Conservation (phyloP, 2,797 vertebrate species). For the Spondyliosoma cantharus region DNA sequence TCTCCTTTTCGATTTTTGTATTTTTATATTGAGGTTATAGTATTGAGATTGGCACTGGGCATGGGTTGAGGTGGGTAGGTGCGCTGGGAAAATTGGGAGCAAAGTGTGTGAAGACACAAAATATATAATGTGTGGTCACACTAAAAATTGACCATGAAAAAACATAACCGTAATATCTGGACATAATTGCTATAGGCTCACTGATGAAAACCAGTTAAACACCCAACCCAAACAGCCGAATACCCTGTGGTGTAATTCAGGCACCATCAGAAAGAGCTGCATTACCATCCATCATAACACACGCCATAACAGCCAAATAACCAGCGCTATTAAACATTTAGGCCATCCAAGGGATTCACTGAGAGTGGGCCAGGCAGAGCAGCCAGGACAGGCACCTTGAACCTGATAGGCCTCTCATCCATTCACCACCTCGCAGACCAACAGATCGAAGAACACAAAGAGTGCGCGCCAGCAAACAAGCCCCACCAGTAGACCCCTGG, state of each 20-base stretch:
- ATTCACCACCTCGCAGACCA: slow-evolving; percentile 66
- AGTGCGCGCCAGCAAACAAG: slow-evolving; percentile 76
- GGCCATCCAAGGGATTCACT: slow-evolving; percentile 60
- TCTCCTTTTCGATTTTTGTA: neutral
- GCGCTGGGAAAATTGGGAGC: neutral
- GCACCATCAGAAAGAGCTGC: slow-evolving; percentile 61
- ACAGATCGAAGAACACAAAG: slow-evolving; percentile 84
- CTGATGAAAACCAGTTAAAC: slow-evolving; percentile 70
- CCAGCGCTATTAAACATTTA: slow-evolving; percentile 83
- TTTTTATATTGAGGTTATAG: neutral
- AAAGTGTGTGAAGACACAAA: neutral
- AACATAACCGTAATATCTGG: slow-evolving; percentile 14
- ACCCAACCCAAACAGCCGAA: slow-evolving; percentile 64
- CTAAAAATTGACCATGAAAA: neutral
- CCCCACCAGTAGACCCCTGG: slow-evolving; percentile 67
- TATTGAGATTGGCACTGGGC: neutral
- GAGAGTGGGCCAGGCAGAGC: slow-evolving; percentile 51
- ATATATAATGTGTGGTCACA: neutral
- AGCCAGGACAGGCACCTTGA: slow-evolving; percentile 60
- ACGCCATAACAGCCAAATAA: slow-evolving; percentile 76
- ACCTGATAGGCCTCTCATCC: slow-evolving; percentile 66
- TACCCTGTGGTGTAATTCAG: slow-evolving; percentile 73
- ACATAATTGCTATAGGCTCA: slow-evolving; percentile 32
- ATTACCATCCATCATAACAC: slow-evolving; percentile 80
- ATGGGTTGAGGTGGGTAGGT: neutral